Evolutionary conservation across 2,113 vertebrate species (phyloP), one percentile per base, ranked within the genome.

Genomic region (Pithys albifrons): DNA sequence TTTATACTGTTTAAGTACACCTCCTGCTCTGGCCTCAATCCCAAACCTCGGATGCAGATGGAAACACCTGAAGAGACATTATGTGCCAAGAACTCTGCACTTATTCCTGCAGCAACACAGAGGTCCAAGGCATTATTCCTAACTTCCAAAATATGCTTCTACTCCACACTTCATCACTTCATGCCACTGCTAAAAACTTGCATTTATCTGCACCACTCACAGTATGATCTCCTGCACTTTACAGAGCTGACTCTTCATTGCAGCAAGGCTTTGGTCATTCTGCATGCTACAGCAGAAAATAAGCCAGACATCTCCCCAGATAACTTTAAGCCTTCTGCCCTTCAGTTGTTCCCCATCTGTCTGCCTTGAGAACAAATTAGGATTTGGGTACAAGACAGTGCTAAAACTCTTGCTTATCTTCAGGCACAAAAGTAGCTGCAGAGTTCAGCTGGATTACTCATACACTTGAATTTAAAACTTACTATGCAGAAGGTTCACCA

Each of bases 371-470:
- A 85, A 57, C 16, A 76, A 51, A 52, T 79, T 4, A 67, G 67
- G 33, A 65, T 85, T 51, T 6, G 1, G 28, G 29, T 35, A 61
- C 17, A 45, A 39, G 67, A 88, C 73, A 67, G 52, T 11, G 37
- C 35, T 78, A 69, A 64, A 77, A 62, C 41, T 73, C 23, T 66
- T 12, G 0, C 55, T 88, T 88, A 89, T 93, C 89, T 92, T 78
- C 17, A 93, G 39, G 45, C 76, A 73, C 20, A 48, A 19, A 59
- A 90, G 46, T 17, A 73, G 70, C 59, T 83, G 59, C 51, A 71
- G 46, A 94, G 52, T 86, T 95, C 90, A 93, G 67, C 59, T 78
- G 90, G 55, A 96, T 96, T 96, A 96, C 78, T 96, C 95, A 96
- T 19, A 71, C 51, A 23, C 75, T 95, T 90, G 80, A 84, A 95